Evolutionary conservation across 1,140 invertebrate genomes (phyloP).

Genomic region (Latrodectus geometricus): DNA sequence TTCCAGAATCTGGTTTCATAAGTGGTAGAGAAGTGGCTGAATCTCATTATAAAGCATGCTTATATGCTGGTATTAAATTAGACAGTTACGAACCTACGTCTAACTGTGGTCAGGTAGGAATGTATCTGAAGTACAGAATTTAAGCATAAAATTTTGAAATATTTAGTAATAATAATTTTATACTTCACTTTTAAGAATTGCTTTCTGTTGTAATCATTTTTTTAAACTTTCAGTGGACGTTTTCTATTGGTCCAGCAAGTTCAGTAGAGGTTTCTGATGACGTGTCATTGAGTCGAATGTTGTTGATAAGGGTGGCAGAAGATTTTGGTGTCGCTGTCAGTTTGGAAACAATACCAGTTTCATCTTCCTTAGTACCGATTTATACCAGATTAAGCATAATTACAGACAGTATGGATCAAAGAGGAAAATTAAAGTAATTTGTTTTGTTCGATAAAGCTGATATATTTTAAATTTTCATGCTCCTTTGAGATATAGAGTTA

Average conservation of each 20-base stretch:
- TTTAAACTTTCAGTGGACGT: slow-evolving; percentile 21
- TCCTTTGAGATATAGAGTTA: too few species aligned
- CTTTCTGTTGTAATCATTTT: too few species aligned
- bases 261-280: slow-evolving; percentile 88
- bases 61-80: slow-evolving; percentile 90
- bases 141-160: too few species aligned
- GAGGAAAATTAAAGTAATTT: too few species aligned
- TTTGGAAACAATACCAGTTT: slow-evolving; percentile 75
- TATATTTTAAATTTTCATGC: too few species aligned
- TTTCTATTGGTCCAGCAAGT: slow-evolving; percentile 76
- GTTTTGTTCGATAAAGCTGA: too few species aligned
- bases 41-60: slow-evolving; percentile 83
- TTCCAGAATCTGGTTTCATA: slow-evolving; percentile 85
- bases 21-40: slow-evolving; percentile 94
- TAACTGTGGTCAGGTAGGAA: slow-evolving; percentile 81
- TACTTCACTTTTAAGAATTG: too few species aligned
- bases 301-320: slow-evolving; percentile 88
- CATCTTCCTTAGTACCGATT: too few species aligned
- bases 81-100: slow-evolving; percentile 93
- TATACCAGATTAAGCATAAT: too few species aligned
- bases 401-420: too few species aligned
- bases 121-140: background rate
- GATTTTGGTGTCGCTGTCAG: slow-evolving; percentile 89
- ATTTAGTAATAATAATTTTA: too few species aligned
- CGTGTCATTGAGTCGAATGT: slow-evolving; percentile 88